A percentile compares a stretch with the other conserved stretches of the same genome.
These are phyloP conservation scores for Noctua pronuba DNA, from an alignment of 2,888 invertebrate species.

Conservation along the genomic window DNA sequence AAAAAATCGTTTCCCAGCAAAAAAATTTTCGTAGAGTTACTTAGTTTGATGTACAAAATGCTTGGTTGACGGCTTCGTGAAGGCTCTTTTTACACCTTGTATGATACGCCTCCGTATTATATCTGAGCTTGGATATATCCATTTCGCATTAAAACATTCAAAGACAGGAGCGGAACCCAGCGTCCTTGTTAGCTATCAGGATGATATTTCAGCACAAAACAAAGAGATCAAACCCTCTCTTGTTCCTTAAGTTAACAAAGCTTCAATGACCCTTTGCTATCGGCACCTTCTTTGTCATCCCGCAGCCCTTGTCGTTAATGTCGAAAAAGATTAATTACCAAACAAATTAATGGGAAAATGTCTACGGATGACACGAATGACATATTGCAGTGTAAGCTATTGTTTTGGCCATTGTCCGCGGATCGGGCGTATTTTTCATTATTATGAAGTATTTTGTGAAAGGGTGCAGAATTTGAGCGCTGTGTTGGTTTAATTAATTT, in stretches of 20 bases:
- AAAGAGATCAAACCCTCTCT: conserved; percentile 79
- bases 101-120: not conserved
- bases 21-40: too few relatives aligned
- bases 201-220: conserved; percentile 84
- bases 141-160: conserved; percentile 11
- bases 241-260: conserved; percentile 80
- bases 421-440: conserved; percentile 41
- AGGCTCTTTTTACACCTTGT: too few relatives aligned
- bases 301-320: conserved; percentile 77
- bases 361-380: conserved; percentile 64
- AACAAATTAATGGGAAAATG: conserved; percentile 76
- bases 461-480: not conserved
- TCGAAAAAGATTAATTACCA: conserved; percentile 86
- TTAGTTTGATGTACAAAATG: too few relatives aligned
- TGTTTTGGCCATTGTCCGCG: conserved; percentile 56
- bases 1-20: too few relatives aligned
- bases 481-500: conserved; percentile 29
- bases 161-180: conserved; percentile 43
- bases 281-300: conserved; percentile 80
- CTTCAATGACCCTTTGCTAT: conserved; percentile 83
- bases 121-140: not conserved
- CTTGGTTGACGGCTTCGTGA: too few relatives aligned
- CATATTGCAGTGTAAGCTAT: conserved; percentile 61
- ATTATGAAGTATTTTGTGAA: conserved; percentile 39
- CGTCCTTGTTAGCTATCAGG: conserved; percentile 74